Base-by-base conservation (phyloP, 2,888 invertebrate genomes). In the Achlya flavicornis region DNA sequence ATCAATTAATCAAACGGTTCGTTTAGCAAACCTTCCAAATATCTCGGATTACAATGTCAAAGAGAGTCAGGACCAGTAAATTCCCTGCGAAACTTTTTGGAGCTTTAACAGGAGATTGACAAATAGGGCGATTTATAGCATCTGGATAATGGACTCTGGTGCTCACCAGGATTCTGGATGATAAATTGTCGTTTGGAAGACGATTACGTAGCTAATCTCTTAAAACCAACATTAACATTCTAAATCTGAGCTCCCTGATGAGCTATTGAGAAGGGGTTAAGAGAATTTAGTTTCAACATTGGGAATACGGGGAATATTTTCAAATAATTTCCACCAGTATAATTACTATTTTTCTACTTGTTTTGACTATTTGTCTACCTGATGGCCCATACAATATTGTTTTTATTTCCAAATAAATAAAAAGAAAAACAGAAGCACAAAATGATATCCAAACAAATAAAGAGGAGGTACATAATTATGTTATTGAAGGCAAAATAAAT, bases 1-100 rank as follows among this genome's bases (percentile, higher is more conserved):
- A 73, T 66, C 69, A 74, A 75, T 74, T 75, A 71, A 79, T 74
- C 72, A 77, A 78, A 73, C 67, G 66, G 64, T 69, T 72, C 64
- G 71, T 69, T 74, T 67, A 65, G 71, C 71, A 63, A 63, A 66
- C 68, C 68, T 68, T 64, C 64, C 60, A 65, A 68, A 70, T 67
- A 61, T 66, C 66, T 66, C 58, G 73, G 80, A 77, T 80, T 74
- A 78, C 63, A 58, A 62, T 65, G 73, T 72, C 77, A 74, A 72
- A 74, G 69, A 35, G 63, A 69, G 58, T 71, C 63, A 12, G 58
- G 57, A 35, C 41, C 59, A 58, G 32, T 63, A 63, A 68, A 76
- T 69, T 68, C 38, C 3, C 38, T 16, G 58, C 38, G 19, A 65
- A 71, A 77, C 32, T 73, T 72, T 68, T 63, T 46, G 59, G 58